Conservation (phyloP, 2,797 vertebrate genomes). For the Galagoides demidoff region DNA sequence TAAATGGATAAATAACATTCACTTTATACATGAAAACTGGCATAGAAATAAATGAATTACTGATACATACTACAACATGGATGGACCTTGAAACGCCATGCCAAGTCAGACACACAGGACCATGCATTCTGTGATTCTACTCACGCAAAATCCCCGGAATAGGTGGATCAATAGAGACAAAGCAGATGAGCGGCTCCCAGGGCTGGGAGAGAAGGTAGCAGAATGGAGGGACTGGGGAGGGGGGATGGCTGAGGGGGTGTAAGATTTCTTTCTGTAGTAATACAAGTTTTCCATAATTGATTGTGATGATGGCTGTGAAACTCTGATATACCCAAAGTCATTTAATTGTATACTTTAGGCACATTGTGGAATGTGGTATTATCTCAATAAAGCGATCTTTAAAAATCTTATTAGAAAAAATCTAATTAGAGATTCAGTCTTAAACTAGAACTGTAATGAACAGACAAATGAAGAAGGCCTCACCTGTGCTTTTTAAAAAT, state of each 20-base stretch:
- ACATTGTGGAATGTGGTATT: not conserved
- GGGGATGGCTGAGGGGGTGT: not conserved
- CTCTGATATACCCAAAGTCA: not conserved
- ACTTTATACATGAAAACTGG: not conserved
- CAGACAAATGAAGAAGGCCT: not conserved
- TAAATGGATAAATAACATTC: not conserved
- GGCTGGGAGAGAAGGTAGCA: not conserved
- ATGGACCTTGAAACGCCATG: not conserved
- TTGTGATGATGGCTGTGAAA: not conserved
- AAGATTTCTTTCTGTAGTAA: not conserved
- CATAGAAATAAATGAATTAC: not conserved
- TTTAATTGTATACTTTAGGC: not conserved
- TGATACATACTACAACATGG: not conserved
- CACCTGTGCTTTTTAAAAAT: not conserved
- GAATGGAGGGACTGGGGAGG: not conserved
- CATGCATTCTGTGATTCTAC: not conserved
- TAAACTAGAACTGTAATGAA: not conserved
- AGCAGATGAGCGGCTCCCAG: not conserved
- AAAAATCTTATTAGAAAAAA: not conserved
- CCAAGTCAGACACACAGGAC: not conserved
- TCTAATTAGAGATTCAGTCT: not conserved
- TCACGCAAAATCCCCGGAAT: not conserved
- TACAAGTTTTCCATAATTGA: not conserved
- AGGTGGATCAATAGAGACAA: not conserved
- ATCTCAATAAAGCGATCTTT: not conserved